A percentile compares a stretch with the other conserved stretches of the same genome.
Conservation (phyloP, 2,113 vertebrate genomes). For the Nesoenas mayeri region DNA sequence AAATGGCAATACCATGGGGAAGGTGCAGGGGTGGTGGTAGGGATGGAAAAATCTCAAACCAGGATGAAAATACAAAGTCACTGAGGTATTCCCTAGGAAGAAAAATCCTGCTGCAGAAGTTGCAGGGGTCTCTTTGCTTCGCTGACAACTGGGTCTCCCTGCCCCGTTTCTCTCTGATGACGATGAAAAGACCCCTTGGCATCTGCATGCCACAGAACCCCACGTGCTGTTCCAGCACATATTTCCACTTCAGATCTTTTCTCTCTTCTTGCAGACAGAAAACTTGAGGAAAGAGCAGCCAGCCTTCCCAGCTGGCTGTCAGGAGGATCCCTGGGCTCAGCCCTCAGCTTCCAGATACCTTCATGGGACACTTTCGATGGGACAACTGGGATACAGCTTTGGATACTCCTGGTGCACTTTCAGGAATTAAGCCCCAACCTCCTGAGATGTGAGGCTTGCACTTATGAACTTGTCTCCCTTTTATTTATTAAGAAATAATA, state of each 20-base stretch:
- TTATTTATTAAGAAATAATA: not conserved
- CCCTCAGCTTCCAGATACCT: not conserved
- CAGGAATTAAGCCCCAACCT: not conserved
- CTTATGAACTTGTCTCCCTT: not conserved
- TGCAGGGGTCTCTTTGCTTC: not conserved
- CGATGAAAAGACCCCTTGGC: fast-evolving
- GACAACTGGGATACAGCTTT: not conserved
- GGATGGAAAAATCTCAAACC: not conserved
- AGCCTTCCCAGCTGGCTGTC: not conserved
- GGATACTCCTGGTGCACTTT: not conserved
- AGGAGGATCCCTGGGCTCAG: not conserved
- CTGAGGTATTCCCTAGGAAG: not conserved
- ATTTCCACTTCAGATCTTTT: not conserved
- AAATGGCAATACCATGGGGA: not conserved
- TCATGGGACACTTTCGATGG: not conserved
- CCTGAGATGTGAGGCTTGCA: not conserved
- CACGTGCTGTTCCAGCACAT: not conserved
- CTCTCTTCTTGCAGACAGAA: not conserved
- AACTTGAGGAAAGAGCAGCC: not conserved
- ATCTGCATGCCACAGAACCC: not conserved
- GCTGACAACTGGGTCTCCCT: not conserved
- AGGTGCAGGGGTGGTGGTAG: not conserved
- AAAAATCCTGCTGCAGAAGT: not conserved
- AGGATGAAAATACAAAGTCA: not conserved
- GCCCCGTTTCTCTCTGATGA: not conserved